phyloP scores from a whole-genome alignment of 2,113 vertebrate species.

The Serinus canaria region DNA sequence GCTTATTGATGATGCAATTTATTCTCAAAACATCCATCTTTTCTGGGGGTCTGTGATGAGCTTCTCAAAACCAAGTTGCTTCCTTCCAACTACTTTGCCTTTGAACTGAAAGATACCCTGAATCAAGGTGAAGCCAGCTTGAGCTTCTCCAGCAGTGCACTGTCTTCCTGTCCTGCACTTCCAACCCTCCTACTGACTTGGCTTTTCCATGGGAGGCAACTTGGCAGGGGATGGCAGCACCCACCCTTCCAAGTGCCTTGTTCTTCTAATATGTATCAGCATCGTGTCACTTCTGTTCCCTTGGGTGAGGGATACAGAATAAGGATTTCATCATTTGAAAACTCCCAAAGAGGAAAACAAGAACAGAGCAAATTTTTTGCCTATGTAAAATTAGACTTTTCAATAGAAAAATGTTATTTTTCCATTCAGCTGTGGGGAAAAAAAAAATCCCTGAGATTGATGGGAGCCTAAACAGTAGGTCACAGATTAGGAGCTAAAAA shows the following conservation, averaged over 20 bases:
- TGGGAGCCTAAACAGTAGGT: neutral
- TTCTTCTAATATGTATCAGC: neutral
- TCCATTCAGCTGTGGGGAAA: neutral
- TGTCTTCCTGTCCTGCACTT: neutral
- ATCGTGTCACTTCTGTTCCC: neutral
- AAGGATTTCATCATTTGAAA: neutral
- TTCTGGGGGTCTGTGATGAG: neutral
- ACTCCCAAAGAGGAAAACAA: neutral
- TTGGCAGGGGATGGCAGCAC: neutral
- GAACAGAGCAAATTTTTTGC: neutral
- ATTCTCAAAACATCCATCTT: slow-evolving; percentile 45
- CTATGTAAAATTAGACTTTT: neutral
- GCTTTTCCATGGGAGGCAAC: neutral
- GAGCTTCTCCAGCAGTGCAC: neutral
- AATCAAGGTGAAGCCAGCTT: neutral
- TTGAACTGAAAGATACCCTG: slow-evolving; percentile 23
- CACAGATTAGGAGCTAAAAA: neutral
- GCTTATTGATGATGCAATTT: slow-evolving; percentile 32
- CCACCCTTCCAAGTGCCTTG: neutral
- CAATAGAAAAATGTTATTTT: neutral
- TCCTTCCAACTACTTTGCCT: slow-evolving; percentile 88
- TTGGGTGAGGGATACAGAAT: neutral
- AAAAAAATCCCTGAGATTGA: neutral
- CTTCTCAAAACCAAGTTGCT: slow-evolving; percentile 64
- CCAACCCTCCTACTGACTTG: neutral